A percentile compares a stretch with the other conserved stretches of the same genome.
Conservation (phyloP, 1,140 invertebrate genomes). For the Oedothorax gibbosus region DNA sequence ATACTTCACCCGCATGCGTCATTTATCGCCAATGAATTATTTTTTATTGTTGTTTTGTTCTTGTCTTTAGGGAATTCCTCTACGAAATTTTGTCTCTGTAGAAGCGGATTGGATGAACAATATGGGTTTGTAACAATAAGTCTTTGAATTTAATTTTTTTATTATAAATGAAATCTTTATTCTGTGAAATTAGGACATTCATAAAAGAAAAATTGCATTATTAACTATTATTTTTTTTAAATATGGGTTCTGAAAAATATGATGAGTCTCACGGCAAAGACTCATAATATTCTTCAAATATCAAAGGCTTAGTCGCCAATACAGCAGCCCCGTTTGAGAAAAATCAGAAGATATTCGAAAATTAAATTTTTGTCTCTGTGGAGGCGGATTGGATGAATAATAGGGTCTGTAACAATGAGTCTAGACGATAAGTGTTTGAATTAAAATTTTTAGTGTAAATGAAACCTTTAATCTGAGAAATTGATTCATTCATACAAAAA, state of each 20-base stretch:
- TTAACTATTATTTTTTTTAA: not conserved
- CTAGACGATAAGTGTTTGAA: too few relatives aligned
- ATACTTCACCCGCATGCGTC: too few relatives aligned
- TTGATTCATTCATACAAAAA: not conserved
- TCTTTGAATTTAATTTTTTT: conserved; percentile 5
- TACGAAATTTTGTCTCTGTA: not conserved
- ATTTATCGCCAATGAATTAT: not conserved
- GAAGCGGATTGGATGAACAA: not conserved
- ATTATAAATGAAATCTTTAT: not conserved
- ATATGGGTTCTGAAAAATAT: too few relatives aligned
- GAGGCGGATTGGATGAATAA: too few relatives aligned
- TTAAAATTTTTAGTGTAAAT: not conserved
- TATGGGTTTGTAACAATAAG: not conserved
- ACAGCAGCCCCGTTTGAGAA: too few relatives aligned
- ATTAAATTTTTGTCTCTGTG: too few relatives aligned
- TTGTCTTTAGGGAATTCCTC: not conserved
- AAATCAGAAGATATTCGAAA: too few relatives aligned
- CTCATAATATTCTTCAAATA: too few relatives aligned
- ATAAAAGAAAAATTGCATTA: not conserved
- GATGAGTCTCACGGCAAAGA: too few relatives aligned
- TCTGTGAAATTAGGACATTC: not conserved
- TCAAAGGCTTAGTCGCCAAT: too few relatives aligned
- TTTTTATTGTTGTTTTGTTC: not conserved
- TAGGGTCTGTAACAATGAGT: not conserved
- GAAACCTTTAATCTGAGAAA: not conserved